Percentiles rank a stretch among this genome's conserved stretches.
These are phyloP conservation scores for Teleiodes luculella DNA, from an alignment of 2,888 invertebrate species.

Conservation along the genomic window DNA sequence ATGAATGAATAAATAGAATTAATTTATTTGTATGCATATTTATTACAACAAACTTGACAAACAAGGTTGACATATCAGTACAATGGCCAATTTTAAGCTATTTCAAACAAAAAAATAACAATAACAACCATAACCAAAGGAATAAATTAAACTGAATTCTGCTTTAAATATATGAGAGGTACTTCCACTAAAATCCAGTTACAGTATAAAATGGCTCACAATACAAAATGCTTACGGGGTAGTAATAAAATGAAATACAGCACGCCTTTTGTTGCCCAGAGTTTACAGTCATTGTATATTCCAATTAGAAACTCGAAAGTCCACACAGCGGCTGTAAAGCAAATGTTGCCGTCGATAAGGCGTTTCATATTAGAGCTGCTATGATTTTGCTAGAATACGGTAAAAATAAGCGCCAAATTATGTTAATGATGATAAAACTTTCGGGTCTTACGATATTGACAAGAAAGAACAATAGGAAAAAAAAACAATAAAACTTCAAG, in stretches of 20 bases:
- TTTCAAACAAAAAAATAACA: too few species aligned
- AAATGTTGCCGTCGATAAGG: slow-evolving; percentile 23
- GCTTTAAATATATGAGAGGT: background rate
- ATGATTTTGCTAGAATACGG: background rate
- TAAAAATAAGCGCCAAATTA: background rate
- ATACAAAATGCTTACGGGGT: background rate
- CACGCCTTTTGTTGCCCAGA: background rate
- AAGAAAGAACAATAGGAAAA: too few species aligned
- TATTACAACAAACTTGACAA: too few species aligned
- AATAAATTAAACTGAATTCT: too few species aligned
- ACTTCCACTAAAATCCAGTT: background rate
- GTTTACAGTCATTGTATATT: slow-evolving; percentile 8
- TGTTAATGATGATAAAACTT: too few species aligned
- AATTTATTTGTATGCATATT: too few species aligned
- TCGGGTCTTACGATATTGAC: too few species aligned
- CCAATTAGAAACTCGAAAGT: slow-evolving; percentile 22
- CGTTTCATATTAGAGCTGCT: background rate
- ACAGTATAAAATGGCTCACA: slow-evolving; percentile 7
- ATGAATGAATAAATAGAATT: too few species aligned
- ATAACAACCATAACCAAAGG: too few species aligned
- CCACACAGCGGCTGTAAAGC: slow-evolving; percentile 21
- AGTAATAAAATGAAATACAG: slow-evolving; percentile 8
- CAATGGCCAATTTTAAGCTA: too few species aligned
- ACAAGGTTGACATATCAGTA: too few species aligned
- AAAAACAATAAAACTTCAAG: too few species aligned